Evolutionary conservation across 2,113 vertebrate species (phyloP).

Genomic region (Climacteris rufus): DNA sequence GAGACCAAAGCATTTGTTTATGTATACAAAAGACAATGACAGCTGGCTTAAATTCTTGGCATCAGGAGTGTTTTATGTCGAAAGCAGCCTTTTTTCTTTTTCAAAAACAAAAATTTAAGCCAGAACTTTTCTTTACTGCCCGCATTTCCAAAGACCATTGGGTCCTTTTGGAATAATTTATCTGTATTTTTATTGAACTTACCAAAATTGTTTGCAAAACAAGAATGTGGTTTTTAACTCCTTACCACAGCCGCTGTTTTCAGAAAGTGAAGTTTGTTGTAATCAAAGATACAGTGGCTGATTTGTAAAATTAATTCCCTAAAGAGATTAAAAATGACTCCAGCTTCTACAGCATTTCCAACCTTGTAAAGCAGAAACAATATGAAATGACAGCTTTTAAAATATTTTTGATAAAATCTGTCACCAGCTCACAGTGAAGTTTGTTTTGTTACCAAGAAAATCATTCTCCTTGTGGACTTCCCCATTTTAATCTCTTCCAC

Average conservation of each 20-base stretch:
- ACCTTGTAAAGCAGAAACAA: background rate
- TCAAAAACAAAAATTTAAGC: background rate
- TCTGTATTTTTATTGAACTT: background rate
- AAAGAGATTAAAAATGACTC: background rate
- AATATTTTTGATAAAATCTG: slow-evolving; percentile 34
- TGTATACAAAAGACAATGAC: slow-evolving; percentile 43
- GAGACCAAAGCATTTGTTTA: slow-evolving; percentile 50
- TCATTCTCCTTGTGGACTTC: background rate
- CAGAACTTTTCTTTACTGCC: background rate
- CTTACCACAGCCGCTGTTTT: background rate
- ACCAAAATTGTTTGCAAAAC: background rate
- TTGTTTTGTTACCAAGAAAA: slow-evolving; percentile 2
- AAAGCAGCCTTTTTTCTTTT: background rate
- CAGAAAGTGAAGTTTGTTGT: background rate
- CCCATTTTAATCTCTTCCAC: slow-evolving; percentile 33
- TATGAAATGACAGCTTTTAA: slow-evolving; percentile 20
- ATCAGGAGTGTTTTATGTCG: background rate
- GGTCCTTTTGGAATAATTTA: background rate
- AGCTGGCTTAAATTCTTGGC: slow-evolving; percentile 49
- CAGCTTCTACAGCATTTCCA: background rate
- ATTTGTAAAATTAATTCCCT: background rate
- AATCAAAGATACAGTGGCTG: background rate
- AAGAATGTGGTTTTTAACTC: background rate
- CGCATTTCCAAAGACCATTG: background rate
- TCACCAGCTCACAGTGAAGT: slow-evolving; percentile 1